phyloP scores from a whole-genome alignment of 92 coral and sea anemone genomes.

The Phymanthus crucifer region DNA sequence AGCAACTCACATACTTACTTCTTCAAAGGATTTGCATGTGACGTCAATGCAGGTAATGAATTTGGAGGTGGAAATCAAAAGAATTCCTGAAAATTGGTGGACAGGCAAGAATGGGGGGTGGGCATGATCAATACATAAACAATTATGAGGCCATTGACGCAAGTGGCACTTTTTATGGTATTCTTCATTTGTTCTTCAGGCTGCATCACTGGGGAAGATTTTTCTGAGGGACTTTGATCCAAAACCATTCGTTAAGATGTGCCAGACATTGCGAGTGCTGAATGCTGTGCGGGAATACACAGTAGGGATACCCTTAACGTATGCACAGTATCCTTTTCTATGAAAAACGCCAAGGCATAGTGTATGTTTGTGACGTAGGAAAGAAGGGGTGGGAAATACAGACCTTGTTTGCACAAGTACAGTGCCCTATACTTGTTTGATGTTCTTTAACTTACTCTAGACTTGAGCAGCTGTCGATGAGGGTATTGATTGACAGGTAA shows the following conservation, averaged over 20 bases:
- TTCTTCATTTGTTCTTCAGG: slow-evolving; percentile 50
- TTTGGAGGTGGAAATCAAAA: too few relatives aligned
- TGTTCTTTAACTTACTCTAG: slow-evolving; percentile 58
- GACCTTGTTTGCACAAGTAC: too few relatives aligned
- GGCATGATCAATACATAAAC: too few relatives aligned
- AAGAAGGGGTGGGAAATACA: neutral
- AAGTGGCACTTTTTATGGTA: too few relatives aligned
- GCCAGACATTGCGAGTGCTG: slow-evolving; percentile 81
- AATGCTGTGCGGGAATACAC: slow-evolving; percentile 87
- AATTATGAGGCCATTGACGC: too few relatives aligned
- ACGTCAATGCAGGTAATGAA: too few relatives aligned
- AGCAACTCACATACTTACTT: too few relatives aligned
- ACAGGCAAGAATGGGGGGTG: too few relatives aligned
- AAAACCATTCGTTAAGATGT: slow-evolving; percentile 77
- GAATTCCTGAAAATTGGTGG: too few relatives aligned
- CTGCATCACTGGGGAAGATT: slow-evolving; percentile 92
- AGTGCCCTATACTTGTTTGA: neutral
- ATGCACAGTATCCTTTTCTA: slow-evolving; percentile 84
- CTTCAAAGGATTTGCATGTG: too few relatives aligned
- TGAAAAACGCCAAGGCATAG: neutral
- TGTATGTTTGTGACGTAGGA: neutral
- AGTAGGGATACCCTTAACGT: slow-evolving; percentile 85
- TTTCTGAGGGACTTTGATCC: slow-evolving; percentile 74
- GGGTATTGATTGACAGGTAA: slow-evolving; percentile 91
- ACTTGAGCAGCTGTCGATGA: slow-evolving; percentile 79